Conservation (phyloP, 2,888 invertebrate species). For the Sphaerophoria rueppellii region DNA sequence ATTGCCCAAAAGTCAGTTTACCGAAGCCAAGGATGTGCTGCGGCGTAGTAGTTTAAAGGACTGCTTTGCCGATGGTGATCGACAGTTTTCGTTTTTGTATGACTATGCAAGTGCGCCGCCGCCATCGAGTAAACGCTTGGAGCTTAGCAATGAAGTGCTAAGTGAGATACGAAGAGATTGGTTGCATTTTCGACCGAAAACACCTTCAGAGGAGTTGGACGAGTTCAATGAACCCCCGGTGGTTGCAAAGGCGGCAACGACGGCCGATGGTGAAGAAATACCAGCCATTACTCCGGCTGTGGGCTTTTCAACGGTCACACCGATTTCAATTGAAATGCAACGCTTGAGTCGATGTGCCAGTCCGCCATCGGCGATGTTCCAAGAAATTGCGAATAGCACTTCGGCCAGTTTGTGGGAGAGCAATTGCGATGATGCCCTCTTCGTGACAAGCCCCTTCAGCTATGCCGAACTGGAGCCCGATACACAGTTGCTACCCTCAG, state of each 20-base stretch:
- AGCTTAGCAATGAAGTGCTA: constrained; percentile 80
- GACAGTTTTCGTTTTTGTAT: constrained; percentile 33
- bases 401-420: constrained; percentile 70
- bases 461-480: constrained; percentile 81
- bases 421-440: constrained; percentile 75
- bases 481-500: constrained; percentile 78
- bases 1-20: constrained; percentile 69
- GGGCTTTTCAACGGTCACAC: constrained; percentile 80
- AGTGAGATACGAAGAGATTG: constrained; percentile 81
- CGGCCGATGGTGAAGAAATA: constrained; percentile 74
- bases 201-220: constrained; percentile 77
- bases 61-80: constrained; percentile 42
- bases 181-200: constrained; percentile 82
- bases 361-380: constrained; percentile 51
- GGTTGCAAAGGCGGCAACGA: constrained; percentile 74
- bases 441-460: constrained; percentile 78
- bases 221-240: constrained; percentile 21
- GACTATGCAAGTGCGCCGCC: constrained; percentile 74
- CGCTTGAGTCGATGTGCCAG: constrained; percentile 73
- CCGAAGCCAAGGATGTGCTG: constrained; percentile 68
- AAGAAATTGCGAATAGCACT: constrained; percentile 63
- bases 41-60: constrained; percentile 53
- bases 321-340: constrained; percentile 80
- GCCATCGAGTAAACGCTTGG: constrained; percentile 79
- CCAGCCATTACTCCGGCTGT: constrained; percentile 74